Percentiles rank a stretch among this genome's conserved stretches.
These are phyloP conservation scores for Brachypalpus laphriformis DNA, from an alignment of 2,888 invertebrate genomes.

Conservation along the genomic window DNA sequence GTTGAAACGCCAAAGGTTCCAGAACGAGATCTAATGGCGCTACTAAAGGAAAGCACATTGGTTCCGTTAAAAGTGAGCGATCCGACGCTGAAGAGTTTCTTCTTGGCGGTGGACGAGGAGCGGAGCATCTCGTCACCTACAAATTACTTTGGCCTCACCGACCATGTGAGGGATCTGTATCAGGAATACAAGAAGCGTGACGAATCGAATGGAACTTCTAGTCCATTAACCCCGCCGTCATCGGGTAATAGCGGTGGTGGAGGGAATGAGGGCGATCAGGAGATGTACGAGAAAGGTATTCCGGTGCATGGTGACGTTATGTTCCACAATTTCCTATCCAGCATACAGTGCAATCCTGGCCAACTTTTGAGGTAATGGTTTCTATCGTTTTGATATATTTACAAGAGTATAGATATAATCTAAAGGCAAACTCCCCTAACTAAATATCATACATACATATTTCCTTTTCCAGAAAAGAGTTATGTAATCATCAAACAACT, in stretches of 20 bases:
- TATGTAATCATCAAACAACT: too few species aligned
- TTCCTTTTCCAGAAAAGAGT: too few species aligned
- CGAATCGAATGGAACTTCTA: slow-evolving; percentile 77
- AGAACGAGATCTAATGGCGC: slow-evolving; percentile 87
- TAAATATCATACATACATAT: too few species aligned
- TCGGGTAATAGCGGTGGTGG: slow-evolving; percentile 72
- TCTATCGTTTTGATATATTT: too few species aligned
- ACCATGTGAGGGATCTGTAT: slow-evolving; percentile 86
- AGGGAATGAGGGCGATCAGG: slow-evolving; percentile 82
- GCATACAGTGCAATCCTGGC: slow-evolving; percentile 89
- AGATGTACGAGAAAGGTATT: slow-evolving; percentile 90
- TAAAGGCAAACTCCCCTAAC: too few species aligned
- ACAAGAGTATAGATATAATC: too few species aligned
- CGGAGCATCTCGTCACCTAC: slow-evolving; percentile 80
- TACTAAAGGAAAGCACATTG: slow-evolving; percentile 87
- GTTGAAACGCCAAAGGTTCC: slow-evolving; percentile 90
- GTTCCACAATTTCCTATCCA: slow-evolving; percentile 91
- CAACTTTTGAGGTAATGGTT: slow-evolving; percentile 89
- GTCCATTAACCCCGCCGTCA: slow-evolving; percentile 76
- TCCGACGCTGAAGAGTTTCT: slow-evolving; percentile 83
- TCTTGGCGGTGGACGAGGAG: slow-evolving; percentile 87
- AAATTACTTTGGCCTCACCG: slow-evolving; percentile 80
- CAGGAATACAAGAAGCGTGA: slow-evolving; percentile 85
- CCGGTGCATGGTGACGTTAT: slow-evolving; percentile 92
- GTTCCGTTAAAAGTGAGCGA: slow-evolving; percentile 81